Evolutionary conservation across 2,888 invertebrate species (phyloP), one percentile per base, ranked within the genome.

Genomic region (Andrena fulva): DNA sequence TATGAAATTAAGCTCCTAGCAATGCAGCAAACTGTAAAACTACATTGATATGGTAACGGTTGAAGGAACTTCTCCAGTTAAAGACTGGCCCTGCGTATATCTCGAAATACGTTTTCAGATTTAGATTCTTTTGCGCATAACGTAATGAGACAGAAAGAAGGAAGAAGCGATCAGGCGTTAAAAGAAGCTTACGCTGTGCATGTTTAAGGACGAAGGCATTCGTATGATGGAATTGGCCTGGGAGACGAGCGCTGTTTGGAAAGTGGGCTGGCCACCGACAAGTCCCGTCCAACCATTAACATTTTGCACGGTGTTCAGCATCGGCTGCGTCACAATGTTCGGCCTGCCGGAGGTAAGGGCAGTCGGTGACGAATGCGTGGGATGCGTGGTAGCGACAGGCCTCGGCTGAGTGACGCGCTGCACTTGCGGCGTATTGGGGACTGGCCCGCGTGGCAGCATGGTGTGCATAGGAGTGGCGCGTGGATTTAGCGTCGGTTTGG

Each of bases 281-380:
- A 95, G 92, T 7, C 94, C 94, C 20, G 94, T 90, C 94, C 94
- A 94, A 20, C 94, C 94, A 78, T 94, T 94, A 63, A 93, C 92
- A 20, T 93, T 91, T 80, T 93, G 94, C 48, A 94, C 93, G 35
- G 92, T 87, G 76, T 92, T 92, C 48, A 93, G 79, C 91, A 94
- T 92, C 42, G 93, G 90, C 70, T 93, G 94, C 4, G 90, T 84
- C 3, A 91, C 89, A 29, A 89, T 88, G 35, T 84, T 89, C 24
- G 89, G 82, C 62, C 92, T 90, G 59, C 85, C 84, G 8, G 94
- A 81, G 66, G 91, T 87, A 59, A 91, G 90, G 54, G 93, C 91
- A 69, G 94, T 92, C 24, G 93, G 89, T 42, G 92, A 91, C 84
- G 91, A 86, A 82, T 93, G 93, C 0, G 92, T 90, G 6, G 92